Percentiles rank a stretch among this genome's conserved stretches.
Conservation (phyloP, 2,797 vertebrate species). For the Pampus argenteus region DNA sequence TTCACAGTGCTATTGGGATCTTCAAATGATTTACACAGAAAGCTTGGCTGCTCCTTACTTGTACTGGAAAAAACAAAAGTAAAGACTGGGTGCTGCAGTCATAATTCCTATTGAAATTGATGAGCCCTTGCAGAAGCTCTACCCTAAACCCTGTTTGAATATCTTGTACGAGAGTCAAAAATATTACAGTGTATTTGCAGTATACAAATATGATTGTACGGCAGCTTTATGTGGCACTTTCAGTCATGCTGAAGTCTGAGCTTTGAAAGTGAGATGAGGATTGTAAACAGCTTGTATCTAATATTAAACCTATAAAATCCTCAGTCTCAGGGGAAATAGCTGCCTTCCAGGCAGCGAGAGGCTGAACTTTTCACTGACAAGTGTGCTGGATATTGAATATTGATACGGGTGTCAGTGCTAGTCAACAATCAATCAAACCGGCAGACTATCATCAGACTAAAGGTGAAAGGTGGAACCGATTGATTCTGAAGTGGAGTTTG, state of each 20-base stretch:
- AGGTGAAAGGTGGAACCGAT: conserved; percentile 53
- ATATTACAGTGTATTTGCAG: conserved; percentile 16
- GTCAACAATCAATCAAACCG: conserved; percentile 55
- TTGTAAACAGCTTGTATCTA: conserved; percentile 40
- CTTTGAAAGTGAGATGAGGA: conserved; percentile 12
- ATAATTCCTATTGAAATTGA: conserved; percentile 17
- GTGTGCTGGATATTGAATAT: conserved; percentile 42
- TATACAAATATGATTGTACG: conserved; percentile 38
- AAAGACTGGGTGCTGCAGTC: not conserved
- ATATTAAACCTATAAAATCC: conserved; percentile 71
- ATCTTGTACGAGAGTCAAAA: not conserved
- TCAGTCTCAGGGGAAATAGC: conserved; percentile 29
- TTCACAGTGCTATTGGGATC: not conserved
- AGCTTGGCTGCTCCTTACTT: not conserved
- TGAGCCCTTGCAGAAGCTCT: conserved; percentile 2
- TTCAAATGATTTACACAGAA: not conserved
- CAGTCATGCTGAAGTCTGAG: conserved; percentile 35
- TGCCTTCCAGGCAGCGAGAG: not conserved
- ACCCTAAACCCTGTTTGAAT: conserved; percentile 18
- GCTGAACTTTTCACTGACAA: conserved; percentile 48
- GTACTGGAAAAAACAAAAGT: not conserved
- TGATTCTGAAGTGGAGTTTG: conserved; percentile 16
- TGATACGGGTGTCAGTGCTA: conserved; percentile 16
- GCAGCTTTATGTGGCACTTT: conserved; percentile 59
- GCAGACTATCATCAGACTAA: conserved; percentile 40